Evolutionary conservation across 2,113 vertebrate genomes (phyloP).

Genomic region (Tricholaema leucomelas): DNA sequence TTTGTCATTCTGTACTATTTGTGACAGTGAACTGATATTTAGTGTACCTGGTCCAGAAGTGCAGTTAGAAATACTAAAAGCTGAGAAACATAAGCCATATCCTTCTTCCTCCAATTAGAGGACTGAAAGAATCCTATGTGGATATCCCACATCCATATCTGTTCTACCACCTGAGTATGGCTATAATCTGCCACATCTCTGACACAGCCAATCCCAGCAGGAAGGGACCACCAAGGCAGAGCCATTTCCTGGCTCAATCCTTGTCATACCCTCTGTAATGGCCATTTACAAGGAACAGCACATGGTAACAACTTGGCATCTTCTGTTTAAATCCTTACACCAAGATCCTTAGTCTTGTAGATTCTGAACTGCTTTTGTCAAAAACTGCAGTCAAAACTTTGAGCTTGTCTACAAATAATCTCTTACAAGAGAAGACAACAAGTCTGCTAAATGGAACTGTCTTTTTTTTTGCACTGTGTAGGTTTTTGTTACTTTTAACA

Average conservation of each 20-base stretch:
- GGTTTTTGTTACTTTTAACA: background rate
- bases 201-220: background rate
- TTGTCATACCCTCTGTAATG: background rate
- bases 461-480: background rate
- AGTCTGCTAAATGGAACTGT: background rate
- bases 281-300: background rate
- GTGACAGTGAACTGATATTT: background rate
- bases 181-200: background rate
- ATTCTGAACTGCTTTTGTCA: background rate
- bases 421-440: background rate
- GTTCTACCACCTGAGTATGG: background rate
- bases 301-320: background rate
- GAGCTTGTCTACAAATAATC: background rate
- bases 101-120: background rate
- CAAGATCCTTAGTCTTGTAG: background rate
- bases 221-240: background rate
- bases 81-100: background rate
- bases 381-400: background rate
- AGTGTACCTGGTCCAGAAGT: background rate
- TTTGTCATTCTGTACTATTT: background rate
- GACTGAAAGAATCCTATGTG: background rate
- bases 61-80: background rate
- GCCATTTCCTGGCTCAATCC: background rate
- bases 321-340: background rate
- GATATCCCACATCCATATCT: background rate